Conservation (phyloP, 2,797 vertebrate genomes). For the Aselliscus stoliczkanus region DNA sequence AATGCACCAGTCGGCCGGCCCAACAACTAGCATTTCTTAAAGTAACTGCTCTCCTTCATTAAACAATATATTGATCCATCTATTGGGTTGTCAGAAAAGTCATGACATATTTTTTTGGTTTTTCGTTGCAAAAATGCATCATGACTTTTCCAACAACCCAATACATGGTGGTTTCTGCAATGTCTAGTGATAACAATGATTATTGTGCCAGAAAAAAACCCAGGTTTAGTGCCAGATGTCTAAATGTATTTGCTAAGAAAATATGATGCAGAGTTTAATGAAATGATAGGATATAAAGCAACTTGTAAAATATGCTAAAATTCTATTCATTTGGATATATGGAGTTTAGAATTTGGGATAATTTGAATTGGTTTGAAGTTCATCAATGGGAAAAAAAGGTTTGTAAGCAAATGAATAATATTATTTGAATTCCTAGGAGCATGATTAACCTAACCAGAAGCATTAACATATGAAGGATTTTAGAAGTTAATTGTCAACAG, state of each 20-base stretch:
- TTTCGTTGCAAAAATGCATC: no score
- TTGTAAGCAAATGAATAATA: background rate
- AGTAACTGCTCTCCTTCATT: background rate
- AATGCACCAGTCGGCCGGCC: no score
- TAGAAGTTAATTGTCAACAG: background rate
- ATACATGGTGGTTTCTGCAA: background rate
- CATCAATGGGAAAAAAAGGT: background rate
- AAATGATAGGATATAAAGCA: background rate
- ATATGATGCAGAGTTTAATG: background rate
- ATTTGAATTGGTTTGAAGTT: background rate
- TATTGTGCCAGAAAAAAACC: background rate
- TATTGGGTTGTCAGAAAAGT: no score
- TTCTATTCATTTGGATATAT: background rate
- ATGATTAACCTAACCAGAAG: conserved; percentile 7
- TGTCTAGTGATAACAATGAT: background rate
- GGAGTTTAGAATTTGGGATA: background rate
- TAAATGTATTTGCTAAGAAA: conserved; percentile 10
- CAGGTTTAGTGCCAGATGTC: background rate
- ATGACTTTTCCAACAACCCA: no score
- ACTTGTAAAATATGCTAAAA: background rate
- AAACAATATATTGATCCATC: background rate
- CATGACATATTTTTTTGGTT: no score
- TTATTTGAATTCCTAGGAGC: background rate
- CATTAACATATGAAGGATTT: background rate
- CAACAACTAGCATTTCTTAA: conserved; percentile 28